Evolutionary conservation across 2,113 vertebrate genomes (phyloP).

Genomic region (Turdus rufiventris): DNA sequence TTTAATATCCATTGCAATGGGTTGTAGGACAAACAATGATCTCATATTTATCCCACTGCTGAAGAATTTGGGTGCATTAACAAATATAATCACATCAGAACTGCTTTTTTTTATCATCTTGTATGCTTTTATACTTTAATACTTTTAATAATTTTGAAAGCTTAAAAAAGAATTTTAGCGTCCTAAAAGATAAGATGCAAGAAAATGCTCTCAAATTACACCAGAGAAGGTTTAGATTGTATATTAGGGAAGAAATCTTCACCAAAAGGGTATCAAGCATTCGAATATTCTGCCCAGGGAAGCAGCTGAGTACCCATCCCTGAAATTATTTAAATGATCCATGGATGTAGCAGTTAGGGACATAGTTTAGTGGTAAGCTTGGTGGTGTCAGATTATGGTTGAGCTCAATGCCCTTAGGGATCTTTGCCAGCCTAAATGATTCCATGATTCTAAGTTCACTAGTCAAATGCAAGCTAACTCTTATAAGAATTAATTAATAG

Average conservation of each 20-base stretch:
- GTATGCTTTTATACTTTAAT: background rate
- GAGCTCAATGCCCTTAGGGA: accelerated
- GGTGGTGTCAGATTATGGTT: accelerated
- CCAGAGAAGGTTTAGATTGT: background rate
- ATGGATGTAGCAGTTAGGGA: background rate
- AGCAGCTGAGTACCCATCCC: background rate
- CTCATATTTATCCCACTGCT: slow-evolving; percentile 23
- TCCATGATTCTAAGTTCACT: background rate
- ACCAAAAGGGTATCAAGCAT: background rate
- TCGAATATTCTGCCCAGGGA: background rate
- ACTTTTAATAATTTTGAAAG: background rate
- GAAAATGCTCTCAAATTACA: background rate
- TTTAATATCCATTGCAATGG: background rate
- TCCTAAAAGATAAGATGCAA: background rate
- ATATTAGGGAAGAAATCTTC: background rate
- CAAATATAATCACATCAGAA: slow-evolving; percentile 16
- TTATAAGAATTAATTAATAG: background rate
- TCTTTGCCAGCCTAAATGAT: background rate
- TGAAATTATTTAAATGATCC: background rate
- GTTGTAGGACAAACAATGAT: background rate
- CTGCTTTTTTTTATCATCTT: slow-evolving; percentile 17
- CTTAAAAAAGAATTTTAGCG: slow-evolving; percentile 28
- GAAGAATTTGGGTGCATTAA: background rate
- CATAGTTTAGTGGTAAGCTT: background rate
- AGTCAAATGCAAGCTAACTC: slow-evolving; percentile 7